Base-by-base conservation (phyloP, 2,888 invertebrate genomes). In the Helobdella robusta region DNA sequence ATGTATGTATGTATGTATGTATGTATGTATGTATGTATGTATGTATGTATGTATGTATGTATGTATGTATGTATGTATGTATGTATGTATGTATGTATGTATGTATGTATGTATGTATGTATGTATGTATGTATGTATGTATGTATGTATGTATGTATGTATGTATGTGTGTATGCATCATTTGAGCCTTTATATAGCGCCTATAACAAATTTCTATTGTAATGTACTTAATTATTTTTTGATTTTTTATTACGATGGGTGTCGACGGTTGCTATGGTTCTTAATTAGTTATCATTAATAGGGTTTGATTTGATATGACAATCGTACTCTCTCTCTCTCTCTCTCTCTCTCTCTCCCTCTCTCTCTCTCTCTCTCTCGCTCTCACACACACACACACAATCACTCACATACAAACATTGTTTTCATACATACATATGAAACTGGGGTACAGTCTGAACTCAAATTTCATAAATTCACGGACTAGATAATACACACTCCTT, bases 141-240 rank as follows among this genome's bases (percentile, higher is more conserved):
- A n/a, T n/a, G 44, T 40, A 40, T 40, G 44, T 40, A 40, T 40
- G 44, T 40, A n/a, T 40, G 44, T 40, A 40, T 40, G 44, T 40
- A 40, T 40, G 44, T 40, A 40, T 40, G 44, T 40, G 44, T 40
- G n/a, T 40, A n/a, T 40, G 44, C 44, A 40, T 40, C 11, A 15
- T 15, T 40, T 15, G 11, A 40, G 11, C 11, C n/a, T 15, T 40
- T 15, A 15, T 15, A 15, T 15, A 15, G n/a, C n/a, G n/a, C n/a
- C 11, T 40, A 40, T 40, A 40, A 15, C 11, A 15, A 40, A 40
- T 15, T 40, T 40, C n/a, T 40, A n/a, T 40, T 40, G 44, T 40
- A n/a, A n/a, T n/a, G n/a, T n/a, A n/a, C n/a, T n/a, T n/a, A n/a
- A n/a, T n/a, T n/a, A n/a, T n/a, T n/a, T n/a, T n/a, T n/a, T n/a